Base-by-base conservation (phyloP, 2,888 invertebrate genomes). In the Tiphia femorata region DNA sequence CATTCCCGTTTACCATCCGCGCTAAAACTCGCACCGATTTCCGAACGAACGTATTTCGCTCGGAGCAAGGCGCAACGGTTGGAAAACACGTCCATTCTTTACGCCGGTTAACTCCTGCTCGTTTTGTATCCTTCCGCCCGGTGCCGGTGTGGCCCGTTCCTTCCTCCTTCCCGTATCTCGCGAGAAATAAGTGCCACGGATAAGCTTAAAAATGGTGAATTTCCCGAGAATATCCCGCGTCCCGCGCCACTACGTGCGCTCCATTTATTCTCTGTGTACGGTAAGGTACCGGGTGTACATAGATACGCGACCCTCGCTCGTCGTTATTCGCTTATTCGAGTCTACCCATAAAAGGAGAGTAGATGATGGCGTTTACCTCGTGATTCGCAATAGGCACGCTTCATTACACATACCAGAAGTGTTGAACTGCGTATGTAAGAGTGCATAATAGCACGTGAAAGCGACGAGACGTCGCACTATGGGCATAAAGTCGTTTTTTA, bases 41-140 rank as follows among this genome's bases (percentile, higher is more conserved):
- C 49, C 50, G 43, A 20, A 30, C n/a, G 40, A 44, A 40, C 46
- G 16, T 40, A 51, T 59, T 49, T 56, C 48, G 56, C 44, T 49
- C 51, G n/a, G n/a, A n/a, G n/a, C n/a, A n/a, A n/a, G n/a, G n/a
- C n/a, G n/a, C 40, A 40, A 19, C 30, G 46, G 40, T 40, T 49
- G 58, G 47, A 66, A 67, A 61, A 62, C 58, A 62, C 58, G 58
- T 56, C 50, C 57, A 60, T 63, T 52, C 62, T 62, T 67, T 67
- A 61, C 58, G 23, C 42, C 42, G 25, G 33, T 40, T 29, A 51
- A 21, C 50, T 54, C 42, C 41, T 44, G 23, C 47, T 62, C 61
- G 51, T 63, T 66, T 67, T 65, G 49, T 61, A 64, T 60, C 56
- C 59, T 58, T 62, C 59, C 55, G 50, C 25, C 16, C 30, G 44